Conservation (phyloP, 1,140 invertebrate genomes). For the Sitophilus oryzae region DNA sequence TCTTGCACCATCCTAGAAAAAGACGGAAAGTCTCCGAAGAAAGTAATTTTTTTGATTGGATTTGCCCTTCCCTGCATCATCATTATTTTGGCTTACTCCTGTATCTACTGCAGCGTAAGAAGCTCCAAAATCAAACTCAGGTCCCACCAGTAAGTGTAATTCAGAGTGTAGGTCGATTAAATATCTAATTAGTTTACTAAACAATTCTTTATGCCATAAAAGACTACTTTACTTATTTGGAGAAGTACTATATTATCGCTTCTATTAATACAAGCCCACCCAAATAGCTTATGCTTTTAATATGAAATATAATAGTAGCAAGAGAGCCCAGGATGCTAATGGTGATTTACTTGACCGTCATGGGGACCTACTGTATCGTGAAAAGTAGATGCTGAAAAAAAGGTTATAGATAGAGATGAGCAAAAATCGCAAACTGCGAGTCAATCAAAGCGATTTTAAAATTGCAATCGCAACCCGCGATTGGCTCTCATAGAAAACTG, state of each 20-base stretch:
- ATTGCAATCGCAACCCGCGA: no score
- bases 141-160: constrained; percentile 52
- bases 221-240: not conserved
- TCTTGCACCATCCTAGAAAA: constrained; percentile 81
- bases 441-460: no score
- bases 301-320: not conserved
- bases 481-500: no score
- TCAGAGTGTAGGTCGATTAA: not conserved
- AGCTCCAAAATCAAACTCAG: constrained; percentile 64
- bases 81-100: constrained; percentile 76
- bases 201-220: not conserved
- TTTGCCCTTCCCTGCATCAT: constrained; percentile 76
- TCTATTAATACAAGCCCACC: constrained; percentile 7
- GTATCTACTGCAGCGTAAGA: constrained; percentile 76
- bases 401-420: no score
- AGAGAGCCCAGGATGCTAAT: no score
- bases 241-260: not conserved
- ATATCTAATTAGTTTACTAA: not conserved
- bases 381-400: no score
- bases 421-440: no score
- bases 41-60: constrained; percentile 75
- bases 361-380: no score
- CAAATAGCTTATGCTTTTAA: constrained; percentile 1
- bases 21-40: constrained; percentile 73
- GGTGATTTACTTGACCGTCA: no score